phyloP scores from a whole-genome alignment of 2,888 invertebrate species.

The Lottia gigantea region DNA sequence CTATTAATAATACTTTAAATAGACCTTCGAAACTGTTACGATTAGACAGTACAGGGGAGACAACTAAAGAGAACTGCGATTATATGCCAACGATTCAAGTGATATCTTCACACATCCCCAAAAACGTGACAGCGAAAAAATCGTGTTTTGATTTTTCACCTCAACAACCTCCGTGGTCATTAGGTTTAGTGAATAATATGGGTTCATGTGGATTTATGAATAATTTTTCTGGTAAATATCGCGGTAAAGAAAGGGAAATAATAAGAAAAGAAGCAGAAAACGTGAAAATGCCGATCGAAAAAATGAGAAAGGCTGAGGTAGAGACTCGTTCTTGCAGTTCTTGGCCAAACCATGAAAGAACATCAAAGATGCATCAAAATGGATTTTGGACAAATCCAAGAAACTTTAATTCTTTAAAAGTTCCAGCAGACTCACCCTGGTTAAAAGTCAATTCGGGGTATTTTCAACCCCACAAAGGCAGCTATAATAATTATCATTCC shows the following conservation, averaged over 20 bases:
- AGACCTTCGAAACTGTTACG: constrained; percentile 27
- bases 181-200: background rate
- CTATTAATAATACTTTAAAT: too few relatives aligned
- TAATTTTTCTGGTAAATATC: background rate
- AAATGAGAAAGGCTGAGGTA: background rate
- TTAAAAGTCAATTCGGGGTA: background rate
- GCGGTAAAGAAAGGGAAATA: background rate
- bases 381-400: background rate
- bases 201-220: background rate
- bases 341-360: background rate
- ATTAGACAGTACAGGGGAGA: constrained; percentile 45
- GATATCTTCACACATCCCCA: background rate
- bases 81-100: background rate
- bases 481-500: too few relatives aligned
- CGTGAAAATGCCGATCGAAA: background rate
- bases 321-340: background rate
- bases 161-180: background rate
- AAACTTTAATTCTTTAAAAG: background rate
- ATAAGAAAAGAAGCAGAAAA: background rate
- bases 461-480: background rate
- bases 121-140: background rate
- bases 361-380: background rate
- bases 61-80: constrained; percentile 29
- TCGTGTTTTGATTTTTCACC: background rate
- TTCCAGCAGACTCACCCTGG: background rate